phyloP scores from a whole-genome alignment of 2,113 vertebrate genomes.

The Scomber scombrus region DNA sequence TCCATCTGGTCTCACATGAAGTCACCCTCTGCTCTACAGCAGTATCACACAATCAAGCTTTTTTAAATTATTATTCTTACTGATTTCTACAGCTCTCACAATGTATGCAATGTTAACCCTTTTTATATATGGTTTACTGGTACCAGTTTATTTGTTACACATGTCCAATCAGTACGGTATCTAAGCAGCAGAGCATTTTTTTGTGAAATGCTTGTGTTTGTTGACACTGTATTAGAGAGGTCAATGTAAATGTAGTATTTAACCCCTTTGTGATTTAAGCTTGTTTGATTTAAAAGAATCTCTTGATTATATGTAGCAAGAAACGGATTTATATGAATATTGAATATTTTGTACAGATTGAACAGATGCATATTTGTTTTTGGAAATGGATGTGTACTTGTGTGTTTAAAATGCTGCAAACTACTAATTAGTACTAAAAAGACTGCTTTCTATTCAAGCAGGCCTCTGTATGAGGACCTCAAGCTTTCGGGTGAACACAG shows the following conservation, averaged over 20 bases:
- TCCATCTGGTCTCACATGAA: constrained; percentile 22
- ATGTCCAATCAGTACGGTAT: too few relatives aligned
- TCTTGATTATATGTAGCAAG: too few relatives aligned
- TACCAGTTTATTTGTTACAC: too few relatives aligned
- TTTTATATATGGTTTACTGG: too few relatives aligned
- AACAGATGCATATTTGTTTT: constrained; percentile 1
- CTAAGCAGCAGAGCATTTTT: too few relatives aligned
- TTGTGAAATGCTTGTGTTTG: too few relatives aligned
- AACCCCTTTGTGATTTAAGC: too few relatives aligned
- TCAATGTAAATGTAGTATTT: too few relatives aligned
- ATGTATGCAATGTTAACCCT: too few relatives aligned
- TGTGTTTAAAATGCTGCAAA: constrained; percentile 1
- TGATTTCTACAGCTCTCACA: too few relatives aligned
- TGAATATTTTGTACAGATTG: not conserved
- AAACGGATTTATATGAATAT: not conserved
- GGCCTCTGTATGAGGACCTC: not conserved
- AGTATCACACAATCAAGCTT: not conserved
- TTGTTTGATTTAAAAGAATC: too few relatives aligned
- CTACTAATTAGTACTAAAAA: not conserved
- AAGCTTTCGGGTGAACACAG: not conserved
- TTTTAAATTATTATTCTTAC: not conserved
- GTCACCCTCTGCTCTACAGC: not conserved
- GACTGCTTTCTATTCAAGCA: not conserved
- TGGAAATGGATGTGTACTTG: not conserved
- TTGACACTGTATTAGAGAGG: too few relatives aligned